Base-by-base conservation (phyloP, 2,888 invertebrate genomes). In the Amblyjoppa proteus region DNA sequence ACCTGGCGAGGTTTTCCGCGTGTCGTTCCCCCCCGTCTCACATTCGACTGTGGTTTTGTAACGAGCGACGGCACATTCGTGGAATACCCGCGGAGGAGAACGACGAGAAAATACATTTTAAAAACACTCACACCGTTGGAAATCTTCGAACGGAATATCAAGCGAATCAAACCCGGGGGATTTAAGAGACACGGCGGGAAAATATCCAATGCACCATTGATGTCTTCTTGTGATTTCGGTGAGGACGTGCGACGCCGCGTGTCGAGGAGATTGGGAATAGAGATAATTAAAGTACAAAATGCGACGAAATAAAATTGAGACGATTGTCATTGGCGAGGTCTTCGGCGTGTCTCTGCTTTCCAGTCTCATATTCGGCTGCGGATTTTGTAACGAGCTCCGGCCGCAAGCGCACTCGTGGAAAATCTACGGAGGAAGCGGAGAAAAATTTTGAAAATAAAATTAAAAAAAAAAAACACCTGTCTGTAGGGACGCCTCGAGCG, bases 301-400 rank as follows among this genome's bases (percentile, higher is more conserved):
- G 20, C 20, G 20, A 20, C 20, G 20, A 20, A 20, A 20, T 20
- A 20, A 20, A 20, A 20, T 91, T 91, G 91, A 91, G 91, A 92
- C 91, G 90, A 92, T 91, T 91, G 91, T 91, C 92, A 85, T 85
- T 77, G 77, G 64, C 76, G 13, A 64, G 53, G 9, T 58, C 70
- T 83, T 74, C 61, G 74, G 68, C 68, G 78, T 28, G 56, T n/a
- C 70, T 66, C 53, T 31, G 11, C 64, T 69, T 45, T 45, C 41
- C 56, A 38, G 70, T 68, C 66, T 79, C 76, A 11, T 11, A 41
- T 75, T 76, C 68, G 73, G 28, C 38, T 11, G 56, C 20, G 31
- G 41, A 20, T 68, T 56, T 74, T 31, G 75, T 61, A 74, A 74
- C 49, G 74, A 45, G 11, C 25, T 91, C 20, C 20, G 20, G 34